Conservation (phyloP, 2,797 vertebrate species). For the Lutjanus campechanus region DNA sequence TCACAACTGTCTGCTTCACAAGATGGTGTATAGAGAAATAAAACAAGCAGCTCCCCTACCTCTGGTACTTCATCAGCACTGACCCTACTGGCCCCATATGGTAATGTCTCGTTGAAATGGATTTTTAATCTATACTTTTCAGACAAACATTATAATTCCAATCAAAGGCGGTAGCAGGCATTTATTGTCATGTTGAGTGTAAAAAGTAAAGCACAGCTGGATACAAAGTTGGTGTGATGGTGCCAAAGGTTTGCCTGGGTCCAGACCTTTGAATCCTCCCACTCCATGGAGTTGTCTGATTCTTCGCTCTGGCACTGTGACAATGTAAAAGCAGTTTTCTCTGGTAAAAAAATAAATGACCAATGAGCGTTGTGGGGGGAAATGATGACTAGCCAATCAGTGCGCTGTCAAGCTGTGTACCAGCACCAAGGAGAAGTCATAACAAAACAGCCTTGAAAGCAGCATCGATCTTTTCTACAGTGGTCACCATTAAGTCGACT, state of each 20-base stretch:
- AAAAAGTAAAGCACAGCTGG: constrained; percentile 18
- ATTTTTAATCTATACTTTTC: constrained; percentile 45
- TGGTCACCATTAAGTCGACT: too few relatives aligned
- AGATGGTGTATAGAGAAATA: constrained; percentile 25
- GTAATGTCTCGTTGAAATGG: constrained; percentile 48
- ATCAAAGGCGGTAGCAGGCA: constrained; percentile 10
- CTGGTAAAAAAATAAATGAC: too few relatives aligned
- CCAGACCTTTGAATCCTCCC: too few relatives aligned
- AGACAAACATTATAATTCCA: constrained; percentile 37
- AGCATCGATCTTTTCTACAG: too few relatives aligned
- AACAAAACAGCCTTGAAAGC: too few relatives aligned
- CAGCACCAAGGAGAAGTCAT: too few relatives aligned
- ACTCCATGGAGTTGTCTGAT: too few relatives aligned
- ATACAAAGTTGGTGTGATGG: constrained; percentile 22
- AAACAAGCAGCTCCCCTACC: constrained; percentile 39
- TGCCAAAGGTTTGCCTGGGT: constrained; percentile 8
- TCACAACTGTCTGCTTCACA: constrained; percentile 48
- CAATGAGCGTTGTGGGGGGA: too few relatives aligned
- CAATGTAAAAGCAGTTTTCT: too few relatives aligned
- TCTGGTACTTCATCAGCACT: constrained; percentile 38
- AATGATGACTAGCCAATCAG: too few relatives aligned
- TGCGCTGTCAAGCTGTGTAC: too few relatives aligned
- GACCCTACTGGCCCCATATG: constrained; percentile 22
- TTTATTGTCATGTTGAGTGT: constrained; percentile 9
- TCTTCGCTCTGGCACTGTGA: too few relatives aligned